Percentiles rank a stretch among this genome's conserved stretches.
phyloP scores from a whole-genome alignment of 2,888 invertebrate species.

The Stramonita haemastoma region DNA sequence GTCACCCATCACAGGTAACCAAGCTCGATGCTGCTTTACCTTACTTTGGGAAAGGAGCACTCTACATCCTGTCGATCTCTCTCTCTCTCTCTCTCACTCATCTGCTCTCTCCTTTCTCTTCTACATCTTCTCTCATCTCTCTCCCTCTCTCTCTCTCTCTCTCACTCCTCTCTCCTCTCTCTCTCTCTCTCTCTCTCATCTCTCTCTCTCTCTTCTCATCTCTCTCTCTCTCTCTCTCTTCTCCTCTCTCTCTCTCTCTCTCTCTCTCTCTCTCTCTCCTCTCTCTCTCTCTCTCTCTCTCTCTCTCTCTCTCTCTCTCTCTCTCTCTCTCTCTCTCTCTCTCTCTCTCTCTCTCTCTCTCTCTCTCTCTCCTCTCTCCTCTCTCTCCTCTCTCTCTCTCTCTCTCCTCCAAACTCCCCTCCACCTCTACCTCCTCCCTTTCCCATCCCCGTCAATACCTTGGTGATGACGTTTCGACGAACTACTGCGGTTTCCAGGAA shows the following conservation, averaged over 20 bases:
- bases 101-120: neutral
- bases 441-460: too few relatives aligned
- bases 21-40: too few relatives aligned
- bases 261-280: neutral
- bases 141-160: neutral
- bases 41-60: too few relatives aligned
- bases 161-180: neutral
- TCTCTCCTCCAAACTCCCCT: neutral
- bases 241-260: neutral
- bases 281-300: neutral
- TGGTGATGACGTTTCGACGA: neutral
- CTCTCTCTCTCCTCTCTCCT: neutral
- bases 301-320: neutral
- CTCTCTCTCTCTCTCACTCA: neutral
- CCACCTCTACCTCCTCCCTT: neutral
- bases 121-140: neutral
- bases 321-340: constrained; percentile 25
- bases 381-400: neutral
- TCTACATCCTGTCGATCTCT: neutral
- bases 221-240: neutral
- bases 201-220: neutral
- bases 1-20: too few relatives aligned
- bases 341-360: neutral
- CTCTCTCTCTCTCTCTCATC: neutral
- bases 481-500: constrained; percentile 22